Percentiles rank a stretch among this genome's conserved stretches.
Evolutionary conservation across 2,113 vertebrate genomes (phyloP).

Genomic region (Eurystomus gularis): DNA sequence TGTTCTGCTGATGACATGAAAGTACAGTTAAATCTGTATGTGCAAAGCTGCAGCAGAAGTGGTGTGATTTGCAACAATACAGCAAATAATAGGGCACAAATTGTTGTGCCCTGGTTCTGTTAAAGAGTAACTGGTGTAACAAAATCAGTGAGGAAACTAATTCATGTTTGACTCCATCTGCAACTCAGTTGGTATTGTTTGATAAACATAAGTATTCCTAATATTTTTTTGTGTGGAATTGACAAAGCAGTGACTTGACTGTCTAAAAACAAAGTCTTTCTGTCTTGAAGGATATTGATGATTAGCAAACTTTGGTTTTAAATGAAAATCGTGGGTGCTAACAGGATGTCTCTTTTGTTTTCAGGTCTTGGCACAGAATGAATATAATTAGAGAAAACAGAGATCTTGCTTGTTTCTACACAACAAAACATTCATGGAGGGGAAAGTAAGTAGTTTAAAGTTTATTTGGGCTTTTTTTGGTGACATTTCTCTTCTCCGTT

Average conservation of each 20-base stretch:
- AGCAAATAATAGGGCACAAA: neutral
- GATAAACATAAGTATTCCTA: neutral
- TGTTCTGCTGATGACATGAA: neutral
- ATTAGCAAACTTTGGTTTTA: neutral
- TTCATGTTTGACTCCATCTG: neutral
- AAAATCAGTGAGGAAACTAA: neutral
- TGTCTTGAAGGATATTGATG: neutral
- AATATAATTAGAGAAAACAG: conserved; percentile 97
- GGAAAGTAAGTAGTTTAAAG: conserved; percentile 88
- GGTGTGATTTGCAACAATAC: neutral
- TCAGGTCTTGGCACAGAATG: conserved; percentile 91
- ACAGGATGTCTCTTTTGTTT: conserved; percentile 62
- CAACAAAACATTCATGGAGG: conserved; percentile 99
- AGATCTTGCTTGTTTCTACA: conserved; percentile 99
- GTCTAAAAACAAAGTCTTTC: neutral
- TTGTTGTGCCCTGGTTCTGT: neutral
- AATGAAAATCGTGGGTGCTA: neutral
- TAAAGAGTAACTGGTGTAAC: neutral
- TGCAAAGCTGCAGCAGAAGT: neutral
- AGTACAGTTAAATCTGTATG: neutral
- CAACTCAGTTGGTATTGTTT: neutral
- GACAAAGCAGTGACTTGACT: neutral
- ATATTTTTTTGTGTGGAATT: neutral
- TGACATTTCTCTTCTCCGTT: neutral
- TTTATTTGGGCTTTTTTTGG: neutral